Evolutionary conservation across 2,888 invertebrate genomes (phyloP), one percentile per base, ranked within the genome.

Genomic region (Tortricodes alternella): DNA sequence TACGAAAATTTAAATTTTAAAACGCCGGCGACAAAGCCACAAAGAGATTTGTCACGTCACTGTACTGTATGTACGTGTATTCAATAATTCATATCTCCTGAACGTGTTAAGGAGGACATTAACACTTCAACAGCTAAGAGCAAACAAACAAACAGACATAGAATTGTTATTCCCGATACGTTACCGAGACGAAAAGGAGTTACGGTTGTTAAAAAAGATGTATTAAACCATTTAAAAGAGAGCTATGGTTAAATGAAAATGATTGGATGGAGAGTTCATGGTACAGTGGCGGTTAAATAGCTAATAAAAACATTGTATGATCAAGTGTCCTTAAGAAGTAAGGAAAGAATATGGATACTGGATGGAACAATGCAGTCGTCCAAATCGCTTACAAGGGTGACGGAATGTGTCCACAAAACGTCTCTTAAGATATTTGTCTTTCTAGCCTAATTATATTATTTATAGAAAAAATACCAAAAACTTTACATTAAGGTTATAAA

Each of bases 21-120:
- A 29, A 27, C 32, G 37, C 41, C 55, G 55, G 48, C 49, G 19
- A 41, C 55, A 43, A 37, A 43, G 53, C 18, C 11, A 55, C 49
- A 55, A 49, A 49, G 41, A 13, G 41, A 55, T 55, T 49, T 13
- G 55, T 49, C 49, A 43, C 43, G 55, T 55, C 48, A 55, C 41
- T 43, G 48, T 48, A 35, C 43, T 27, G 55, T 48, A 34, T 15
- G 53, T 34, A 68, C 68, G 67, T 71, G 79, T 82, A 74, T 76
- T 86, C 78, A 83, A 85, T 86, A 84, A 86, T 86, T 85, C 85
- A 86, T 86, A 80, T 74, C 73, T 68, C 68, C 66, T 65, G 75
- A 72, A 83, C 83, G 83, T 85, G 85, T 74, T 73, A 80, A 83
- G 85, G 78, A 76, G 61, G 68, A 60, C 77, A 84, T 85, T 83